Conservation (phyloP, 2,797 vertebrate genomes). For the Vespertilio murinus region DNA sequence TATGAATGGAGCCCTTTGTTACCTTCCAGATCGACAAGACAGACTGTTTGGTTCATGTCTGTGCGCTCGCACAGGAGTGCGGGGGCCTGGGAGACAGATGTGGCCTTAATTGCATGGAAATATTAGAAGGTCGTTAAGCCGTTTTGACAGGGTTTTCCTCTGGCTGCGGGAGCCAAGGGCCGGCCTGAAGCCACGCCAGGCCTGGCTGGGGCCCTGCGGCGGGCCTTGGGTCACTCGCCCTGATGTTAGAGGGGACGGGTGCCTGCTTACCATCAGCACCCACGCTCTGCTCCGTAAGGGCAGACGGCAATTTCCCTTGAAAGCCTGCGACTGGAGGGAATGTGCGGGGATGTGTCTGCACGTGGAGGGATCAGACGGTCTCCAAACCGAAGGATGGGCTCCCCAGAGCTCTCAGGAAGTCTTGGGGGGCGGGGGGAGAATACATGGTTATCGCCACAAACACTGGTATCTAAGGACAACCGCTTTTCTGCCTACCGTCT, state of each 20-base stretch:
- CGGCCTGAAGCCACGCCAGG: constrained; percentile 55
- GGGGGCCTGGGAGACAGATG: constrained; percentile 88
- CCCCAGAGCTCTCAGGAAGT: background rate
- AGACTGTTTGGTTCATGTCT: constrained; percentile 89
- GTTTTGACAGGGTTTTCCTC: constrained; percentile 85
- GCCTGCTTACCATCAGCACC: background rate
- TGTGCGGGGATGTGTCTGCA: accelerated
- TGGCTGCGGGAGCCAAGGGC: constrained; percentile 63
- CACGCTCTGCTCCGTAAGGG: background rate
- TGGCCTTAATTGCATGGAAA: constrained; percentile 89
- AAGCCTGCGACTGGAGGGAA: background rate
- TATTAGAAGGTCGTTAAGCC: constrained; percentile 88
- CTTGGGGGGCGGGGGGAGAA: background rate
- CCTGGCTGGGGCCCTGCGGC: constrained; percentile 36
- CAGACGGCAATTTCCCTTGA: constrained; percentile 51
- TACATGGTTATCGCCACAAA: background rate
- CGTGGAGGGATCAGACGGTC: background rate
- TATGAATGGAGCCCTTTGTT: constrained; percentile 89
- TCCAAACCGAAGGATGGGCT: background rate
- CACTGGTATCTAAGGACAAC: background rate
- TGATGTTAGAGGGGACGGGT: background rate
- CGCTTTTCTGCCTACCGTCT: background rate
- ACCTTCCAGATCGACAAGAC: constrained; percentile 83
- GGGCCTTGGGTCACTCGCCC: background rate
- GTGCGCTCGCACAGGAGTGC: constrained; percentile 82